These are phyloP conservation scores for Rhagium mordax DNA, from an alignment of 2,888 invertebrate species.

Conservation along the genomic window DNA sequence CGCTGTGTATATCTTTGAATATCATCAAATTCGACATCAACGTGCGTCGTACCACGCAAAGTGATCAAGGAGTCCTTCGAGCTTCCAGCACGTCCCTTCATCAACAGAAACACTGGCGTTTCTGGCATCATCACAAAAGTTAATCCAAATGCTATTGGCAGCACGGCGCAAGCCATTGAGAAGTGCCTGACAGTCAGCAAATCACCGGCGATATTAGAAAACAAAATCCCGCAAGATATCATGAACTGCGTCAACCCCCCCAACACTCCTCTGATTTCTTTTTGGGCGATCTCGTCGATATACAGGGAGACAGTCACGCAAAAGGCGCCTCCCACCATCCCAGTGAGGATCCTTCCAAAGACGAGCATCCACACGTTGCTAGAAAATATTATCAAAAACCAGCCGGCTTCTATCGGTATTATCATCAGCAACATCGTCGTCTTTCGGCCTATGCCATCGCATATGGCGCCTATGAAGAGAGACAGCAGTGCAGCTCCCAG, in stretches of 20 bases:
- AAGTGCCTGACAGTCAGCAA: conserved; percentile 74
- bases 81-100: conserved; percentile 74
- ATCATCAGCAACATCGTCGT: conserved; percentile 76
- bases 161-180: conserved; percentile 75
- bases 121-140: conserved; percentile 88
- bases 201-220: conserved; percentile 80
- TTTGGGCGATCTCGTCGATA: conserved; percentile 86
- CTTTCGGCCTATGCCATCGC: conserved; percentile 80
- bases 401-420: conserved; percentile 79
- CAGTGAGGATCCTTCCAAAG: conserved; percentile 78
- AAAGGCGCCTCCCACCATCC: conserved; percentile 82
- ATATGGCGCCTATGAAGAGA: conserved; percentile 79
- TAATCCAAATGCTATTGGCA: conserved; percentile 78
- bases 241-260: conserved; percentile 89
- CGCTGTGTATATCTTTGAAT: conserved; percentile 68
- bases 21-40: conserved; percentile 75
- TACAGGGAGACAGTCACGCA: conserved; percentile 87
- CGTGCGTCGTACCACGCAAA: conserved; percentile 80
- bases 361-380: conserved; percentile 74
- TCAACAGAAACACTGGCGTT: conserved; percentile 81
- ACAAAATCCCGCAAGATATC: conserved; percentile 84
- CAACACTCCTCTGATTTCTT: conserved; percentile 83
- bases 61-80: conserved; percentile 79
- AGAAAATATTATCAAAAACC: conserved; percentile 80
- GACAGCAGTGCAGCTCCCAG: conserved; percentile 81